Percentiles rank a stretch among this genome's conserved stretches.
Evolutionary conservation across 1,140 invertebrate species (phyloP).

Genomic region (Penaeus indicus): DNA sequence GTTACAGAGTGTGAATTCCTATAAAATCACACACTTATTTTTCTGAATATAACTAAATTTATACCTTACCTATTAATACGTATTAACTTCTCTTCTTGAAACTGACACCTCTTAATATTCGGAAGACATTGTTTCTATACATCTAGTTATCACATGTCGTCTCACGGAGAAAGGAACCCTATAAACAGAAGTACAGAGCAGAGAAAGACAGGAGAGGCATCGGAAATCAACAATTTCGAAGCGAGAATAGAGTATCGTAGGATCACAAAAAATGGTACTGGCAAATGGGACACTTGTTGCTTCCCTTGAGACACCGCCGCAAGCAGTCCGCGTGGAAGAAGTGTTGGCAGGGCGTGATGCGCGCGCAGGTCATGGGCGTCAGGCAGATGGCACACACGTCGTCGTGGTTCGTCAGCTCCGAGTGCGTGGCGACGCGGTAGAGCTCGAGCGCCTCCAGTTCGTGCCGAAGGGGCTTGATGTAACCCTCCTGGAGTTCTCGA

Average conservation of each 20-base stretch:
- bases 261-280: conserved; percentile 67
- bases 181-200: too few species aligned
- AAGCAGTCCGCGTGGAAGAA: conserved; percentile 96
- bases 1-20: too few species aligned
- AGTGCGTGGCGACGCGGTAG: conserved; percentile 73
- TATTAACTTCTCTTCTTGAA: too few species aligned
- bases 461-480: conserved; percentile 51
- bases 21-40: too few species aligned
- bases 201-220: background rate
- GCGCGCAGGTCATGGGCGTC: conserved; percentile 89
- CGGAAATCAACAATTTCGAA: background rate
- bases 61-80: too few species aligned
- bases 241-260: background rate
- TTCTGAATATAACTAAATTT: too few species aligned
- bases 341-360: conserved; percentile 94
- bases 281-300: conserved; percentile 75
- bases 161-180: too few species aligned
- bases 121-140: too few species aligned
- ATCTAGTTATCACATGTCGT: too few species aligned
- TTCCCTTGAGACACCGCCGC: conserved; percentile 94
- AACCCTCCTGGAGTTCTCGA: conserved; percentile 76
- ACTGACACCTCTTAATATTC: too few species aligned
- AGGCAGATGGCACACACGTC: conserved; percentile 98
- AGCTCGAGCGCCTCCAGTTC: too few species aligned
- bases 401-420: conserved; percentile 81